Evolutionary conservation across 2,113 vertebrate genomes (phyloP), one percentile per base, ranked within the genome.

Genomic region (Odontesthes bonariensis): DNA sequence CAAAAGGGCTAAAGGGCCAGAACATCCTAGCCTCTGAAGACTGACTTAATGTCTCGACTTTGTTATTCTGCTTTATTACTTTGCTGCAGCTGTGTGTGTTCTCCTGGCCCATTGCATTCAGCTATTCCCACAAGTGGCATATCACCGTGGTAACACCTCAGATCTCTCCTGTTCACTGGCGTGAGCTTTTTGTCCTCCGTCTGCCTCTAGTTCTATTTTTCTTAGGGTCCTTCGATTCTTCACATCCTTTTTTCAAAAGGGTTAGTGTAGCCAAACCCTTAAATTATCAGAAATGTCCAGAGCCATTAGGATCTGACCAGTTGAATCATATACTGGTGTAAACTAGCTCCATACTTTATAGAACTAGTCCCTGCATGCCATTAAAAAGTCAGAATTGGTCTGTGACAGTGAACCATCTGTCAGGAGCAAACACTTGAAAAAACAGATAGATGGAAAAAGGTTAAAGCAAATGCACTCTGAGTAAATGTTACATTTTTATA

Each of bases 91-190:
- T 64, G 47, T 56, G 70, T 82, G 72, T 70, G 56, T 77, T 81
- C 81, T 55, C 40, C 47, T 71, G 73, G 64, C 75, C 81, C 61
- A 77, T 76, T 67, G 55, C 47, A 69, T 89, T 90, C 49, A 77
- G 67, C 78, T 83, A 84, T 71, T 89, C 77, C 85, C 83, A 81
- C 69, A 67, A 76, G 85, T 86, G 71, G 75, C 32, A 73, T 62
- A 83, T 91, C 85, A 85, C 86, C 73, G 69, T 77, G 69, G 84
- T 79, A 88, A 90, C 85, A 73, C 75, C 63, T 77, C 66, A 55
- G 75, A 77, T 84, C 74, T 82, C 51, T 82, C 51, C 68, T 79
- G 76, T 86, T 86, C 57, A 82, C 61, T 76, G 17, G 69, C 80
- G 79, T 81, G 57, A 84, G 78, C 79, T 68, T 69, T 67, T 71